These are phyloP conservation scores for Danio choprae DNA, from an alignment of 2,797 vertebrate species.

Conservation along the genomic window DNA sequence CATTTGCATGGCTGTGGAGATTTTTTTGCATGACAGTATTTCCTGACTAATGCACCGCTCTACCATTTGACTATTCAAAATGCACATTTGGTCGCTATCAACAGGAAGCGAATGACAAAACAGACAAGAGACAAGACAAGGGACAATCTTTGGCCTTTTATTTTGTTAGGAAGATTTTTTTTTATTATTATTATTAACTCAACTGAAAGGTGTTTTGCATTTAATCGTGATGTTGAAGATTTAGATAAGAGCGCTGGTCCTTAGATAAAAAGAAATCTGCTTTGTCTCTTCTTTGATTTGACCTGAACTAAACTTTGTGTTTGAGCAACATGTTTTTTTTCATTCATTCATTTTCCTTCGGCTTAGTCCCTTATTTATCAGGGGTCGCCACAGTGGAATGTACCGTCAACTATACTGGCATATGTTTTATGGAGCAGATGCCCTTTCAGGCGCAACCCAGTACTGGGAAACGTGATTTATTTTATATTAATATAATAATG, in stretches of 20 bases:
- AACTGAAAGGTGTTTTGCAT: conserved; percentile 19
- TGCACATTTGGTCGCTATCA: conserved; percentile 31
- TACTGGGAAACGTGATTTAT: no score
- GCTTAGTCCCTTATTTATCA: no score
- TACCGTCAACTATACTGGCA: no score
- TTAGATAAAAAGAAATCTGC: conserved; percentile 4
- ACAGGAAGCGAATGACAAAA: conserved; percentile 42
- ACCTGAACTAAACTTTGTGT: background rate
- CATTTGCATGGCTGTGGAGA: conserved; percentile 77
- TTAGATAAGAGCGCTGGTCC: conserved; percentile 1
- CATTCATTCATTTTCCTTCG: no score
- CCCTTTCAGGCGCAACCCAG: no score
- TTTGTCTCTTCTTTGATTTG: conserved; percentile 2
- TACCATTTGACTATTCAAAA: conserved; percentile 79
- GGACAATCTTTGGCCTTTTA: background rate
- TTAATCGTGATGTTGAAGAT: conserved; percentile 10
- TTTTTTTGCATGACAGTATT: conserved; percentile 75
- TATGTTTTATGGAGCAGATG: no score
- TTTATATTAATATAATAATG: background rate
- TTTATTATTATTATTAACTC: no score
- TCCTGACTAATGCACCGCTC: conserved; percentile 58
- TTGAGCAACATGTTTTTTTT: no score
- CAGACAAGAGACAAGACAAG: conserved; percentile 10
- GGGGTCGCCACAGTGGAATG: no score
- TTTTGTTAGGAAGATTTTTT: conserved; percentile 9